These are phyloP conservation scores for Pantala flavescens DNA, from an alignment of 1,140 invertebrate genomes.

Conservation along the genomic window DNA sequence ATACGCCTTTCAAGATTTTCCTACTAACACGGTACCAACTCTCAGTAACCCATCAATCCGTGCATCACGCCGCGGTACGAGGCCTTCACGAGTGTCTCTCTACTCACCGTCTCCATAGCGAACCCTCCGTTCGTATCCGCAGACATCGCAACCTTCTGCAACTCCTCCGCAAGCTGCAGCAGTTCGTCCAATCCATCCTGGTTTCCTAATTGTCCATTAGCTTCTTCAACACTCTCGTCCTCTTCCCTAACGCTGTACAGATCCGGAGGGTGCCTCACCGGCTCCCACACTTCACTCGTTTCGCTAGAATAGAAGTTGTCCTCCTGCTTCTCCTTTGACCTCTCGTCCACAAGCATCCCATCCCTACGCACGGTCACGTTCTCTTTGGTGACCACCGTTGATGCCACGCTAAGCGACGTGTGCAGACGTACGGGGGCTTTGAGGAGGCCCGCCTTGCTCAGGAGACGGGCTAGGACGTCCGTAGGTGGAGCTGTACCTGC, in stretches of 20 bases:
- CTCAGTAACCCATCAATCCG: too few relatives aligned
- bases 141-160: neutral
- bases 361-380: conserved; percentile 57
- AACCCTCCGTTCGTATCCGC: neutral
- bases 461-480: conserved; percentile 58
- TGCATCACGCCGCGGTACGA: too few relatives aligned
- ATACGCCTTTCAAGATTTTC: too few relatives aligned
- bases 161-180: neutral
- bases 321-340: conserved; percentile 60
- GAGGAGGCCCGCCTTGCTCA: conserved; percentile 54
- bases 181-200: neutral
- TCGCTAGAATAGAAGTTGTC: conserved; percentile 56
- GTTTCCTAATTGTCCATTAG: conserved; percentile 15
- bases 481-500: conserved; percentile 53
- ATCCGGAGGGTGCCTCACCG: conserved; percentile 39
- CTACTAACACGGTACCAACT: too few relatives aligned
- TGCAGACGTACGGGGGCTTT: conserved; percentile 60
- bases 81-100: neutral
- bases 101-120: neutral
- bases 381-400: conserved; percentile 59
- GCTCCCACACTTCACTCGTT: conserved; percentile 58
- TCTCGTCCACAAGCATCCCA: conserved; percentile 58
- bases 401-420: conserved; percentile 60
- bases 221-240: conserved; percentile 23
- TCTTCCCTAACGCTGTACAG: conserved; percentile 30